These are phyloP conservation scores for Clunio marinus DNA, from an alignment of 2,888 invertebrate genomes.

Conservation along the genomic window DNA sequence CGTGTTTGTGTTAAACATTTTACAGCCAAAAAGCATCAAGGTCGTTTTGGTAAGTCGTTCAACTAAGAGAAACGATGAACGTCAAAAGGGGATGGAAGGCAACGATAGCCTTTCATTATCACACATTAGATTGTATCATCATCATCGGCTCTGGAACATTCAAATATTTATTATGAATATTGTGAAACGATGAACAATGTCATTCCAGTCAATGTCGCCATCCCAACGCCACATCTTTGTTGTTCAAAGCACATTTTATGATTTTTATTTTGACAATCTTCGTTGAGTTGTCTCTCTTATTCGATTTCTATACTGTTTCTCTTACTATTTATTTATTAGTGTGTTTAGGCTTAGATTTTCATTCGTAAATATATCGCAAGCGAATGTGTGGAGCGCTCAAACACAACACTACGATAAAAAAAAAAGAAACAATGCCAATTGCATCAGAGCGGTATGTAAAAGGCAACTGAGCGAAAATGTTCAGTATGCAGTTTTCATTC, in stretches of 20 bases:
- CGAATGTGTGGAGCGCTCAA: not conserved
- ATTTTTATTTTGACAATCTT: not conserved
- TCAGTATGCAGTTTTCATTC: not conserved
- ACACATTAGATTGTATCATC: no score
- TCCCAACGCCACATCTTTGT: no score
- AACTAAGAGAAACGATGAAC: not conserved
- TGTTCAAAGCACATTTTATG: no score
- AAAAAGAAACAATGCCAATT: not conserved
- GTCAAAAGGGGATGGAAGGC: no score
- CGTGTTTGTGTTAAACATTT: not conserved
- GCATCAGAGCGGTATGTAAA: constrained; percentile 12
- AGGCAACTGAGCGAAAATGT: constrained; percentile 3
- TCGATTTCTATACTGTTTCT: not conserved
- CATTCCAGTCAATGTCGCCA: no score
- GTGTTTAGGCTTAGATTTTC: constrained; percentile 13
- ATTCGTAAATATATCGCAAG: not conserved
- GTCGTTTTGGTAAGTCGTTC: constrained; percentile 18
- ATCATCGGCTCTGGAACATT: no score
- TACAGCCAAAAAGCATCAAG: constrained; percentile 23
- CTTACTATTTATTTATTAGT: no score
- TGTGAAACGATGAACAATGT: no score
- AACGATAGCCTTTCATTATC: no score
- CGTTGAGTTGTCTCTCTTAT: constrained; percentile 7
- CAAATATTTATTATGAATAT: no score
- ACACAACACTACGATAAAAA: not conserved